phyloP scores from a whole-genome alignment of 2,888 invertebrate genomes.

The Cosmopolites sordidus region DNA sequence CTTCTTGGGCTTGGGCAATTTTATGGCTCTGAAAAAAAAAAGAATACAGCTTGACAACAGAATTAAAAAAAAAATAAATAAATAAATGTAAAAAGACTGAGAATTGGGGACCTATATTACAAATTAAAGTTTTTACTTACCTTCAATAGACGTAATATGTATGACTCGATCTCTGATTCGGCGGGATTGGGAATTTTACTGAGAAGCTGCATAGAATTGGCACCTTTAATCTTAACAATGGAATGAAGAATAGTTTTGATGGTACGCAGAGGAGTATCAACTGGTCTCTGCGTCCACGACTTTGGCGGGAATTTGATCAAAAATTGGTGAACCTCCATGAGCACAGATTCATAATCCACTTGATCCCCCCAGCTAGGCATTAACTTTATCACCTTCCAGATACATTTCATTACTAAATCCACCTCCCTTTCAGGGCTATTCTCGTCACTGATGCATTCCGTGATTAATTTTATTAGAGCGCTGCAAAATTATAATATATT shows the following conservation, averaged over 20 bases:
- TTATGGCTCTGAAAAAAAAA: slow-evolving; percentile 49
- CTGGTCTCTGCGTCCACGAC: slow-evolving; percentile 80
- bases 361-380: slow-evolving; percentile 74
- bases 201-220: slow-evolving; percentile 72
- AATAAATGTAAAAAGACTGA: too few relatives aligned
- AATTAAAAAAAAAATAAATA: too few relatives aligned
- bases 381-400: slow-evolving; percentile 91
- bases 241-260: slow-evolving; percentile 92
- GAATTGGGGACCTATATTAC: too few relatives aligned
- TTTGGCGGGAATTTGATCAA: slow-evolving; percentile 80
- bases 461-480: slow-evolving; percentile 81
- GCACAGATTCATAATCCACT: slow-evolving; percentile 71
- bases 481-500: slow-evolving; percentile 56
- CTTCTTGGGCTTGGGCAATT: slow-evolving; percentile 49
- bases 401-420: slow-evolving; percentile 85
- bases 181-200: slow-evolving; percentile 72
- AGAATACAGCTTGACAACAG: too few relatives aligned
- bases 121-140: slow-evolving; percentile 46
- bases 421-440: slow-evolving; percentile 67
- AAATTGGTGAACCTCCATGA: slow-evolving; percentile 83
- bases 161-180: slow-evolving; percentile 82
- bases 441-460: slow-evolving; percentile 72
- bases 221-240: slow-evolving; percentile 83
- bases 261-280: slow-evolving; percentile 85
- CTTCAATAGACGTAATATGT: slow-evolving; percentile 77